phyloP scores from a whole-genome alignment of 2,113 vertebrate species.

The Nothoprocta pentlandii region DNA sequence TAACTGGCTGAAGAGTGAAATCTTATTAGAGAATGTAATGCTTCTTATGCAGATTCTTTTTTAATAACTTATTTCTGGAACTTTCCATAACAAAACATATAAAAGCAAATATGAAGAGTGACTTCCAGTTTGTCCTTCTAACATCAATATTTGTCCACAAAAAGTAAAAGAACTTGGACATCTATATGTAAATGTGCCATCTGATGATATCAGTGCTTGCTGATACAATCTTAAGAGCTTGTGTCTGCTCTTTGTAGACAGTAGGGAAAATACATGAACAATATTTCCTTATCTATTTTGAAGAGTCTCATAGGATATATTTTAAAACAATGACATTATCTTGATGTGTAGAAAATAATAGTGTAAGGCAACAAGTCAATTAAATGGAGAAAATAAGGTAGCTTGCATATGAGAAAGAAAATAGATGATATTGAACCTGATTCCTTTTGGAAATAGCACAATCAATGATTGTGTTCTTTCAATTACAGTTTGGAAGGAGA shows the following conservation, averaged over 20 bases:
- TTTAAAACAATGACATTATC: not conserved
- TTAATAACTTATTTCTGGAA: not conserved
- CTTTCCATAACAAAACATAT: not conserved
- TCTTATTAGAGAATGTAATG: not conserved
- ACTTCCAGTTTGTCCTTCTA: not conserved
- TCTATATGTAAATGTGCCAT: not conserved
- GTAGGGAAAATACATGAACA: not conserved
- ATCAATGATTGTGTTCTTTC: not conserved
- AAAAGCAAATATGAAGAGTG: not conserved
- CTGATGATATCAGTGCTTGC: not conserved
- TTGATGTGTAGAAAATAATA: not conserved
- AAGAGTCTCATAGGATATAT: not conserved
- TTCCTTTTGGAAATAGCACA: not conserved
- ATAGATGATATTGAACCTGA: not conserved
- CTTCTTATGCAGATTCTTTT: not conserved
- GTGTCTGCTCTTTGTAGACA: not conserved
- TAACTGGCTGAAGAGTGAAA: not conserved
- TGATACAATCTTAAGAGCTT: not conserved
- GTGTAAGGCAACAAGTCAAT: accelerated
- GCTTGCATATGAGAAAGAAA: not conserved
- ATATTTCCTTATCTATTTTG: not conserved
- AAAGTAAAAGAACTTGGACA: not conserved
- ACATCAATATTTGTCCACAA: not conserved
- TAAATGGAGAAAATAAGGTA: not conserved
- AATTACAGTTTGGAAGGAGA: not conserved